Evolutionary conservation across 2,888 invertebrate genomes (phyloP), one percentile per base, ranked within the genome.

Genomic region (Lasioglossum oenotherae): DNA sequence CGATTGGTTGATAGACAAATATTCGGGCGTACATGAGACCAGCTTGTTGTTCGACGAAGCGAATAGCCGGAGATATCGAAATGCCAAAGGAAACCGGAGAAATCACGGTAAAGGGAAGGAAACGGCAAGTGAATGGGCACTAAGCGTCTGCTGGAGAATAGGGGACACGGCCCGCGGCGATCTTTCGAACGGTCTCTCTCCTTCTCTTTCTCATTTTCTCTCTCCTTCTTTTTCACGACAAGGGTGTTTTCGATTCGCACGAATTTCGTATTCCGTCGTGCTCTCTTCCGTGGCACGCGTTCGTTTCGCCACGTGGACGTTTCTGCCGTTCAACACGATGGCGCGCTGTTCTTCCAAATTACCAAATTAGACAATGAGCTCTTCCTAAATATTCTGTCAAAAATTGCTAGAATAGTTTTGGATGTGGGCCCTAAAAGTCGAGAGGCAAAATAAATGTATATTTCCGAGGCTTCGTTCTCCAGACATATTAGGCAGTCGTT

Each of bases 241-340:
- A 74, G 31, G 69, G 53, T 78, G 41, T 64, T 69, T 74, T 35
- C 41, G n/a, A 23, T 57, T 41, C 71, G 73, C 86, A 75, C 64
- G 78, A 64, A 67, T 71, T 53, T 77, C 46, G 71, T 49, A 71
- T 73, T 78, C 53, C 10, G 41, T 31, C 27, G 78, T 80, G 38
- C 53, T 80, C 53, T 71, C 80, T 86, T 10, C 41, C 44, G 44
- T 27, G 44, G 10, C 44, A 41, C 44, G 23, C 71, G 41, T 41
- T 44, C 44, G 14, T 44, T 41, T 4, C 27, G 44, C 14, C 23
- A 78, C 60, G 19, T 60, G 38, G 38, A 69, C 4, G 38, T 60
- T 60, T 60, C 16, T 14, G 23, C 23, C n/a, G 53, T 53, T 53
- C 10, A 31, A 60, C 27, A 27, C 16, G 14, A 27, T 27, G 14